A percentile compares a stretch with the other conserved stretches of the same genome.
These are phyloP conservation scores for Tapirus indicus DNA, from an alignment of 2,797 vertebrate genomes.

Conservation along the genomic window DNA sequence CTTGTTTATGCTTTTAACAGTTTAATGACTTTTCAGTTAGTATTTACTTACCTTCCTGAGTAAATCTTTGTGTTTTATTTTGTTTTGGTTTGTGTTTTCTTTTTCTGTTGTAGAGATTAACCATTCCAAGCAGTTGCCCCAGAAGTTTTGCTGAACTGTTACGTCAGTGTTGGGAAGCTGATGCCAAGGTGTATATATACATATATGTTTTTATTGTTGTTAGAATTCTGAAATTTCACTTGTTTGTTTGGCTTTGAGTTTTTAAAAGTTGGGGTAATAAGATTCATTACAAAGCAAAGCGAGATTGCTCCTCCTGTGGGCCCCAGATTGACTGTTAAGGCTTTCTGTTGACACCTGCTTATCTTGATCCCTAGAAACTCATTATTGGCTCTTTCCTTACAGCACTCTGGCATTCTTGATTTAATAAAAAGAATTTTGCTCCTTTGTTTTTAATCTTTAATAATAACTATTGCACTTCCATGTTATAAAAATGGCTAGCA, in stretches of 20 bases:
- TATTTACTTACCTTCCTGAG: slow-evolving; percentile 57
- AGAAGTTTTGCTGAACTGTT: slow-evolving; percentile 96
- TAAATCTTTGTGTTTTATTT: slow-evolving; percentile 59
- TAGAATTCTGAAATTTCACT: slow-evolving; percentile 28
- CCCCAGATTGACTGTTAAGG: background rate
- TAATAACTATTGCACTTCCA: background rate
- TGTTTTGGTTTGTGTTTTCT: slow-evolving; percentile 19
- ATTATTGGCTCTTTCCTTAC: background rate
- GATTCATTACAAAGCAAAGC: background rate
- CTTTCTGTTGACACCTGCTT: background rate
- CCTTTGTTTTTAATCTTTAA: slow-evolving; percentile 47
- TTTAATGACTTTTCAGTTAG: background rate
- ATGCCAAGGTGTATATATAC: slow-evolving; percentile 92
- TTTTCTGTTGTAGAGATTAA: slow-evolving; percentile 93
- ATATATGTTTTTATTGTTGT: background rate
- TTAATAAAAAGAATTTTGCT: slow-evolving; percentile 35
- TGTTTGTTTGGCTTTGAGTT: slow-evolving; percentile 54
- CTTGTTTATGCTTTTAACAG: background rate
- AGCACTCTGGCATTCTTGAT: background rate
- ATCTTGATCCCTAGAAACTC: background rate
- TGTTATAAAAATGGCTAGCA: background rate
- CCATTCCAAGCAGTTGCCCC: slow-evolving; percentile 98
- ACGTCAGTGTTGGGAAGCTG: slow-evolving; percentile 95
- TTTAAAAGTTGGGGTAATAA: background rate
- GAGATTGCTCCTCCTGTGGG: background rate